Base-by-base conservation (phyloP, 2,113 vertebrate species). In the Gopherus flavomarginatus region DNA sequence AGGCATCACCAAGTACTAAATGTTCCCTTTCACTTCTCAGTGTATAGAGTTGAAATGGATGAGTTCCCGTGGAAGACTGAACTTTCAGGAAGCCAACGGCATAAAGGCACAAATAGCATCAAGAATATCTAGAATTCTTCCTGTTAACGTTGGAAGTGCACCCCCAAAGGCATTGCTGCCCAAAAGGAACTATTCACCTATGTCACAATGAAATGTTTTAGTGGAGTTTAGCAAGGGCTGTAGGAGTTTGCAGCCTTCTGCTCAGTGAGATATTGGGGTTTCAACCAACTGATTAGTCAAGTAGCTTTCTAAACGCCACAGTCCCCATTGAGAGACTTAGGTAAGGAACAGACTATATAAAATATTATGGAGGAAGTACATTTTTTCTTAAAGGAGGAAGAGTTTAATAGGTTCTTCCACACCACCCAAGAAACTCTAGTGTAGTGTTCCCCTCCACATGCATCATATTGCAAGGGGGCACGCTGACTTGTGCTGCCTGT, bases 241-340 rank as follows among this genome's bases (percentile, higher is more conserved):
- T 22, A 54, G 29, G 38, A 44, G 65, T 27, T 35, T 53, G 5
- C 11, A 38, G 56, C 17, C 16, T 86, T 11, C 83, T 56, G 22
- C 62, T 65, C 31, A 56, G 22, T 56, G 22, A 56, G 9, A 22
- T 27, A 49, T 85, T 69, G 56, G 11, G 22, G 65, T 47, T 80
- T 21, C 50, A 69, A 38, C 6, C 35, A 38, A 14, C 27, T 50
- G 56, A 16, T 57, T 22, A 22, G 38, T 77, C 8, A 0, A 62
- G 57, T 27, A 27, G 84, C 84, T 62, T 6, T 65, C 62, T 62
- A 72, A 52, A 49, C 12, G 24, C 78, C 50, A 38, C 38, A 6
- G 29, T 59, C 8, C 11, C 14, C 49, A 38, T 8, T 13, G 42
- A 29, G 16, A 50, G 47, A 38, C 0, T 0, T 0, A 0, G 26